Evolutionary conservation across 92 coral and sea anemone genomes (phyloP).

Genomic region (Epizoanthus illoricatus): DNA sequence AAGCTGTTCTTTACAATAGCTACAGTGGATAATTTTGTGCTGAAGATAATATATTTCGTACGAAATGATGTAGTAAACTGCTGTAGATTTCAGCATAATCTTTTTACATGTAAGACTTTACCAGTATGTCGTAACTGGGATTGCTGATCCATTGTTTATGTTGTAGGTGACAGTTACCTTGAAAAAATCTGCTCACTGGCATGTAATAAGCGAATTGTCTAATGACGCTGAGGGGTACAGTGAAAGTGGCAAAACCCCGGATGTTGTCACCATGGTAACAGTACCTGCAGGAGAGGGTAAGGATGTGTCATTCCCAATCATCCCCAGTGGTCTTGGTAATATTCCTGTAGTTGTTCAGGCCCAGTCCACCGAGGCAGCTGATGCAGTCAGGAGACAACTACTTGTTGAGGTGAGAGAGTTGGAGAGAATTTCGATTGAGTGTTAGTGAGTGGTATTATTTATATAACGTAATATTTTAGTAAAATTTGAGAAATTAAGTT

Average conservation of each 20-base stretch:
- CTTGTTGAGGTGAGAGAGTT: constrained; percentile 82
- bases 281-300: constrained; percentile 83
- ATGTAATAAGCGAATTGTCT: constrained; percentile 51
- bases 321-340: constrained; percentile 68
- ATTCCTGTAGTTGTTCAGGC: constrained; percentile 84
- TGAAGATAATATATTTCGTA: too few relatives aligned
- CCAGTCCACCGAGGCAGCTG: constrained; percentile 76
- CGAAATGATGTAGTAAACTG: too few relatives aligned
- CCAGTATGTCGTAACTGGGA: too few relatives aligned
- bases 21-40: too few relatives aligned
- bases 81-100: too few relatives aligned
- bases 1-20: too few relatives aligned
- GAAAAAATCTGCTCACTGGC: constrained; percentile 69
- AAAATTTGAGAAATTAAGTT: neutral
- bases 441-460: too few relatives aligned
- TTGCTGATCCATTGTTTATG: neutral
- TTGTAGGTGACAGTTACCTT: constrained; percentile 77
- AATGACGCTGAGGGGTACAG: neutral
- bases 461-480: neutral
- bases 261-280: constrained; percentile 51
- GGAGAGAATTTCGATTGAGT: neutral
- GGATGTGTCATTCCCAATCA: constrained; percentile 85
- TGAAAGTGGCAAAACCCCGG: constrained; percentile 45
- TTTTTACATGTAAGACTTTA: too few relatives aligned
- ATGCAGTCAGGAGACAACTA: constrained; percentile 78